Evolutionary conservation across 1,140 invertebrate species (phyloP).

Genomic region (Paraescarpia echinospica): DNA sequence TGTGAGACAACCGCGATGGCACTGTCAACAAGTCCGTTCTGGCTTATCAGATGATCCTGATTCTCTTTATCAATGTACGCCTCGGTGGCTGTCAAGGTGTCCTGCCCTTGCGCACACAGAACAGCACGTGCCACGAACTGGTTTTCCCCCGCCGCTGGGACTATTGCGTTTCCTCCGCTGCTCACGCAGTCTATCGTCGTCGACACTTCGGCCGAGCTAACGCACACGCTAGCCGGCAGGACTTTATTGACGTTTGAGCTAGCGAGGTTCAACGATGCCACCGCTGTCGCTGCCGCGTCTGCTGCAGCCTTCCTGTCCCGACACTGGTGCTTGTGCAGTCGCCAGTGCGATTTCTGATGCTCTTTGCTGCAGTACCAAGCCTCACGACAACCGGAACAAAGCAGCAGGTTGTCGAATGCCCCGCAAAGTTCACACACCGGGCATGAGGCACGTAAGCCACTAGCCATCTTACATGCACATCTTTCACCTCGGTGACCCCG

Average conservation of each 20-base stretch:
- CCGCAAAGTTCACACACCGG: conserved; percentile 19
- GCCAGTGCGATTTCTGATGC: conserved; percentile 78
- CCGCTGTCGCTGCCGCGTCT: background rate
- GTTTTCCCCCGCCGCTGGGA: background rate
- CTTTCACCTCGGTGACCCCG: background rate
- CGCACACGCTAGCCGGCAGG: background rate
- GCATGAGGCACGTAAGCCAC: conserved; percentile 3
- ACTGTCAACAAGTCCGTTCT: background rate
- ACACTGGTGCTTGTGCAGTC: conserved; percentile 66
- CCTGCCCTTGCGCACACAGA: background rate
- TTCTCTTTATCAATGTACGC: background rate
- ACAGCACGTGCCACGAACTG: background rate
- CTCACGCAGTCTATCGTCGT: background rate
- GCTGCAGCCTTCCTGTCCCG: background rate
- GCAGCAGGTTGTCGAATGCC: conserved; percentile 11
- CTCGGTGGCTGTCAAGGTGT: background rate
- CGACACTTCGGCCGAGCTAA: background rate
- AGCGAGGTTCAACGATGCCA: background rate
- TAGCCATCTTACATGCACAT: conserved; percentile 6
- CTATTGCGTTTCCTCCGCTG: background rate
- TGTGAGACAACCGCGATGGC: background rate
- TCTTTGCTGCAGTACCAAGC: conserved; percentile 72
- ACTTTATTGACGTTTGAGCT: background rate
- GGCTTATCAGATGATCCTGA: background rate
- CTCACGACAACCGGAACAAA: conserved; percentile 10